Percentiles rank a stretch among this genome's conserved stretches.
These are phyloP conservation scores for Cecidostiba fungosa DNA, from an alignment of 2,888 invertebrate genomes.

Conservation along the genomic window DNA sequence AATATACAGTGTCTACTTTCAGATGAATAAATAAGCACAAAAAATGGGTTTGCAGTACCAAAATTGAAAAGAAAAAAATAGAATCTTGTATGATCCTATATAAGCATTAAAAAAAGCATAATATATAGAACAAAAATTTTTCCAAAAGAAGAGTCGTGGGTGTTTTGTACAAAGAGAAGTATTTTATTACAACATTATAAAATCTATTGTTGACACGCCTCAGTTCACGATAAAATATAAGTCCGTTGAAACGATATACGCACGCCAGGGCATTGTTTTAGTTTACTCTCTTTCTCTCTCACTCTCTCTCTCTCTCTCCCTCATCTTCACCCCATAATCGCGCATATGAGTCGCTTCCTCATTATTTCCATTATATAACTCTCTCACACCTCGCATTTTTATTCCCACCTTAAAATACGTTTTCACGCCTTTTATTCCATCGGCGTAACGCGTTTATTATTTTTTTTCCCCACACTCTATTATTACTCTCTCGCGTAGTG, in stretches of 20 bases:
- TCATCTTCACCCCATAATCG: not conserved
- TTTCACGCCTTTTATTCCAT: not conserved
- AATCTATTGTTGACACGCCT: constrained; percentile 76
- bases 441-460: constrained; percentile 27
- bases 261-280: constrained; percentile 34
- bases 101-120: constrained; percentile 8
- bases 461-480: not conserved
- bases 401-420: not conserved
- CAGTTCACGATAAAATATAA: constrained; percentile 70
- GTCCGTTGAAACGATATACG: constrained; percentile 67
- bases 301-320: too few species aligned
- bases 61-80: not conserved
- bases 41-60: not conserved
- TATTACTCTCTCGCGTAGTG: not conserved
- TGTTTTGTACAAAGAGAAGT: constrained; percentile 71
- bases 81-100: not conserved
- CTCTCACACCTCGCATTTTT: not conserved
- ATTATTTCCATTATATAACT: not conserved
- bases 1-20: not conserved
- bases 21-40: not conserved
- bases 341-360: not conserved
- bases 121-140: not conserved
- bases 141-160: constrained; percentile 41
- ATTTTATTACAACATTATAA: constrained; percentile 79
- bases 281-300: constrained; percentile 19